Percentiles rank a stretch among this genome's conserved stretches.
phyloP scores from a whole-genome alignment of 2,888 invertebrate genomes.

The Barypeithes pellucidus region DNA sequence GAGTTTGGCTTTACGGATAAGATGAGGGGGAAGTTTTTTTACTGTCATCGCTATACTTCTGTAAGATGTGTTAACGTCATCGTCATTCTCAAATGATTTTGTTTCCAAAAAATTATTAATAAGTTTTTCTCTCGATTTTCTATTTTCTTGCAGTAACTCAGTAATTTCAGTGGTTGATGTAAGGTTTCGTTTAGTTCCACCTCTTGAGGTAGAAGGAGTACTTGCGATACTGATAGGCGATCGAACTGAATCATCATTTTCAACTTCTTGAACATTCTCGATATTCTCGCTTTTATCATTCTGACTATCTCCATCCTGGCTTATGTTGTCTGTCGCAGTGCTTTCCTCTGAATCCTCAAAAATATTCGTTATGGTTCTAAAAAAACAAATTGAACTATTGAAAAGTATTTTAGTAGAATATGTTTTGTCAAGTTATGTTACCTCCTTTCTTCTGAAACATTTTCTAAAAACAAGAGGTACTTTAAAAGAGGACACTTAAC shows the following conservation, averaged over 20 bases:
- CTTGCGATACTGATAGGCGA: slow-evolving; percentile 22
- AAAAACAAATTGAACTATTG: background rate
- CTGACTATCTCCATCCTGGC: slow-evolving; percentile 21
- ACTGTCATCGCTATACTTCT: no score
- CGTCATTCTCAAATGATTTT: slow-evolving; percentile 7
- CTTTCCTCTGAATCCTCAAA: slow-evolving; percentile 18
- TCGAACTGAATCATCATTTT: slow-evolving; percentile 26
- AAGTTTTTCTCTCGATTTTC: slow-evolving; percentile 18
- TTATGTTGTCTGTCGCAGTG: slow-evolving; percentile 3
- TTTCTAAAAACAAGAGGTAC: slow-evolving; percentile 4
- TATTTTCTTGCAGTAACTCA: slow-evolving; percentile 12
- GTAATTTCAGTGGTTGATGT: slow-evolving; percentile 16
- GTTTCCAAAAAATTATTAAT: background rate
- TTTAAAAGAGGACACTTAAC: slow-evolving; percentile 18
- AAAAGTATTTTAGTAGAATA: slow-evolving; percentile 18
- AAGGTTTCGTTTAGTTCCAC: slow-evolving; percentile 10
- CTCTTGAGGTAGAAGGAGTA: slow-evolving; percentile 20
- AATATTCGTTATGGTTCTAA: slow-evolving; percentile 29
- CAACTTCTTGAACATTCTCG: slow-evolving; percentile 9
- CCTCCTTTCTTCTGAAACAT: slow-evolving; percentile 21
- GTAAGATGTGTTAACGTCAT: no score
- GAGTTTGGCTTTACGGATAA: slow-evolving; percentile 24
- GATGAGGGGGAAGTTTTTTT: slow-evolving; percentile 21
- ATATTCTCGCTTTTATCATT: slow-evolving; percentile 24
- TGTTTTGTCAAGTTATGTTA: slow-evolving; percentile 7